phyloP scores from a whole-genome alignment of 2,888 invertebrate species.

The Adelphocoris suturalis region DNA sequence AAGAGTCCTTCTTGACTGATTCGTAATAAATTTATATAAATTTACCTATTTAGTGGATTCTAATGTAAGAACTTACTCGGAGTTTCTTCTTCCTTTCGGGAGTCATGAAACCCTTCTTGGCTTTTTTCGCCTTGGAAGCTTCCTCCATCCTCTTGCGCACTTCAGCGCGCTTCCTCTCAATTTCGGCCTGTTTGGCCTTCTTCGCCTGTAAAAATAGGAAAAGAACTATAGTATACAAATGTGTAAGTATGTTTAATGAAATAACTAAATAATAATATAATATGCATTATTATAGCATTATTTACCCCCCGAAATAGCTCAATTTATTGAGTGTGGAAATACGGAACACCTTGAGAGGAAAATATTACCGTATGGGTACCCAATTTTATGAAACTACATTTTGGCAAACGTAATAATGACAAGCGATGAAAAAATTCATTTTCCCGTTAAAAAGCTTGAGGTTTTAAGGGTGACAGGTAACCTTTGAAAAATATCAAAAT shows the following conservation, averaged over 20 bases:
- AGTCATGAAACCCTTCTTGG: conserved; percentile 99
- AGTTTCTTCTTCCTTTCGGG: conserved; percentile 99
- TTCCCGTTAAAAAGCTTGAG: too few species aligned
- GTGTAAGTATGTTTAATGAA: conserved; percentile 9
- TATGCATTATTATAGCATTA: too few species aligned
- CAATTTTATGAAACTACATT: too few species aligned
- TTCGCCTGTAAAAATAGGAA: conserved; percentile 82
- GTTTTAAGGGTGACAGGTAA: too few species aligned
- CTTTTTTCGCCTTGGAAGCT: conserved; percentile 98
- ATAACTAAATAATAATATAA: not conserved
- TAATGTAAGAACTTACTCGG: conserved; percentile 86
- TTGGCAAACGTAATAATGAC: too few species aligned
- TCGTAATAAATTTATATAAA: too few species aligned
- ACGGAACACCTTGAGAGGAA: too few species aligned
- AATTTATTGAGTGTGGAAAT: too few species aligned
- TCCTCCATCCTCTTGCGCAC: conserved; percentile 99
- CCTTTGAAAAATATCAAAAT: too few species aligned
- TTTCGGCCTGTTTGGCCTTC: conserved; percentile 98
- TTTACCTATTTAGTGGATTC: not conserved
- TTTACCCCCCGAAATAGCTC: not conserved
- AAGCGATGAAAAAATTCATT: too few species aligned
- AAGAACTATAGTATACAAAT: not conserved
- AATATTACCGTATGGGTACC: too few species aligned
- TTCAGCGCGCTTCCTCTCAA: conserved; percentile 99
- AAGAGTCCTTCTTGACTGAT: too few species aligned